Conservation (phyloP, 2,113 vertebrate species). For the Sphyrna mokarran region DNA sequence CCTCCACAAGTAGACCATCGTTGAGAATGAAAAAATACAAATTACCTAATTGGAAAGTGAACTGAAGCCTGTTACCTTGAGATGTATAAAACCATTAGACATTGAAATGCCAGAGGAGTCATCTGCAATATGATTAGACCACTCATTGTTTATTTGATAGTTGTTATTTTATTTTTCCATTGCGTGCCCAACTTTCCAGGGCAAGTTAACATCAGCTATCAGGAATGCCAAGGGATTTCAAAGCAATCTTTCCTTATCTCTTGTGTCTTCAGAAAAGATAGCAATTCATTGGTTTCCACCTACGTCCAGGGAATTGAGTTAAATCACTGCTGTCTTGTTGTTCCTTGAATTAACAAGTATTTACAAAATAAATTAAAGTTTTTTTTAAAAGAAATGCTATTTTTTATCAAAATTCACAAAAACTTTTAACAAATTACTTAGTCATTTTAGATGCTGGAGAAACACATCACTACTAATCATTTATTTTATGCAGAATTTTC, state of each 20-base stretch:
- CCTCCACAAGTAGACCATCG: neutral
- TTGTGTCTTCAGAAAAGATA: neutral
- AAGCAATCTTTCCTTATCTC: neutral
- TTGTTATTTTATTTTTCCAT: neutral
- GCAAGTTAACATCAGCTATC: neutral
- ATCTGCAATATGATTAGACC: neutral
- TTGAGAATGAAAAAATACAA: neutral
- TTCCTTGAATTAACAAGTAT: neutral
- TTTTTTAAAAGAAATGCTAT: neutral
- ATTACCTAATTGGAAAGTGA: neutral
- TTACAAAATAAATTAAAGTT: neutral
- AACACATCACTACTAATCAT: no score
- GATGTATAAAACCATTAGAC: neutral
- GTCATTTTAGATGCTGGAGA: neutral
- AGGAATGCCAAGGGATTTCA: neutral
- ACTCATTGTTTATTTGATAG: neutral
- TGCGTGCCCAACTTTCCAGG: neutral
- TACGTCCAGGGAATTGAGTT: neutral
- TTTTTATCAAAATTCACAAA: neutral
- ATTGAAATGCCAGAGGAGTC: neutral
- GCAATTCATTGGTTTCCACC: neutral
- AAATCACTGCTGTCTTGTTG: neutral
- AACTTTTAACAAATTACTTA: neutral
- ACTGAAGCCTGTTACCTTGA: neutral
- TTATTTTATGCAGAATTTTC: neutral